Evolutionary conservation across 2,888 invertebrate species (phyloP).

Genomic region (Spodoptera littoralis): DNA sequence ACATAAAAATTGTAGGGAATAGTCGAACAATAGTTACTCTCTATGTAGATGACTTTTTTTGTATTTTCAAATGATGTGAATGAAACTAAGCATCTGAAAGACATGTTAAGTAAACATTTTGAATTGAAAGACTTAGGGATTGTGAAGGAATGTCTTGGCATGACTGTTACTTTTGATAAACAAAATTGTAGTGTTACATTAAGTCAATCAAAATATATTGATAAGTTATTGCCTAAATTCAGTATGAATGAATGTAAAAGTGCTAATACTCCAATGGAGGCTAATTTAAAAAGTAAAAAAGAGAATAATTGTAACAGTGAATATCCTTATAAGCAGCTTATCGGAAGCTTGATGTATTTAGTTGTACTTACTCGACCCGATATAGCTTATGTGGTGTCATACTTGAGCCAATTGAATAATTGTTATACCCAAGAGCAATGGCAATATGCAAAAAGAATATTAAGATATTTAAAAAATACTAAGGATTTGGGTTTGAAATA

Average conservation of each 20-base stretch:
- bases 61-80: too few species aligned
- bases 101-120: too few species aligned
- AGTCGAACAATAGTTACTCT: too few species aligned
- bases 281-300: constrained; percentile 40
- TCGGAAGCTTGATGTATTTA: constrained; percentile 46
- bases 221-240: constrained; percentile 18
- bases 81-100: too few species aligned
- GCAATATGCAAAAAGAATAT: background rate
- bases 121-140: too few species aligned
- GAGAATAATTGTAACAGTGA: constrained; percentile 16
- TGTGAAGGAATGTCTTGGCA: too few species aligned
- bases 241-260: constrained; percentile 45
- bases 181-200: constrained; percentile 1
- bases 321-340: constrained; percentile 42
- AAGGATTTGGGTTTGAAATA: too few species aligned
- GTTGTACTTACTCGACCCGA: constrained; percentile 40
- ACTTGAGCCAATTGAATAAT: constrained; percentile 52
- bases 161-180: constrained; percentile 14
- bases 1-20: too few species aligned
- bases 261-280: constrained; percentile 51
- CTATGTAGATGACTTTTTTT: too few species aligned
- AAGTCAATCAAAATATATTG: background rate
- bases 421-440: constrained; percentile 38
- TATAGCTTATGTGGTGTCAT: constrained; percentile 42
- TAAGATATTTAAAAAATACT: too few species aligned